These are phyloP conservation scores for Brachyptera risi DNA, from an alignment of 2,888 invertebrate species.

Conservation along the genomic window DNA sequence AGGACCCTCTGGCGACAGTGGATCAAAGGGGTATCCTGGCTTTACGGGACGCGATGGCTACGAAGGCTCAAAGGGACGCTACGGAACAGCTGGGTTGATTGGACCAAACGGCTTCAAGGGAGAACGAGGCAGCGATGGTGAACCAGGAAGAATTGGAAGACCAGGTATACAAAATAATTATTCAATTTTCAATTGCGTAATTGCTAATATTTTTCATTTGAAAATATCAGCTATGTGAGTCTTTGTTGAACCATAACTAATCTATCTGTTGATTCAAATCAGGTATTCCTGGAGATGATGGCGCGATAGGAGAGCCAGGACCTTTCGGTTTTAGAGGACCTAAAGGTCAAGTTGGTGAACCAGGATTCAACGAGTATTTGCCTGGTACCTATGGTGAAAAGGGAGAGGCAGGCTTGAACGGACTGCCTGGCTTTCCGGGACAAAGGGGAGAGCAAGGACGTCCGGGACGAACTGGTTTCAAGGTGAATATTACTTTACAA, in stretches of 20 bases:
- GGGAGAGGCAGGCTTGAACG: constrained; percentile 46
- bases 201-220: too few relatives aligned
- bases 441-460: constrained; percentile 53
- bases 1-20: constrained; percentile 38
- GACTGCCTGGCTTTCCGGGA: constrained; percentile 48
- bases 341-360: constrained; percentile 51
- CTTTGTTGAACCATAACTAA: too few relatives aligned
- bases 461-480: constrained; percentile 51
- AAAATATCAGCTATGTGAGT: too few relatives aligned
- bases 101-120: constrained; percentile 37
- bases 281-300: constrained; percentile 50
- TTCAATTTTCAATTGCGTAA: too few relatives aligned
- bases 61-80: constrained; percentile 34
- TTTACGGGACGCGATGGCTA: constrained; percentile 27
- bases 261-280: not conserved
- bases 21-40: constrained; percentile 35
- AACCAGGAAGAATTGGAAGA: constrained; percentile 38
- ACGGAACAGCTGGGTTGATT: constrained; percentile 35
- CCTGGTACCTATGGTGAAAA: constrained; percentile 47
- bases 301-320: constrained; percentile 36
- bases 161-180: too few relatives aligned
- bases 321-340: constrained; percentile 47
- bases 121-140: constrained; percentile 37
- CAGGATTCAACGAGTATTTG: constrained; percentile 42
- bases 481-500: constrained; percentile 5